Base-by-base conservation (phyloP, 1,140 invertebrate genomes). In the Caenorhabditis briggsae region DNA sequence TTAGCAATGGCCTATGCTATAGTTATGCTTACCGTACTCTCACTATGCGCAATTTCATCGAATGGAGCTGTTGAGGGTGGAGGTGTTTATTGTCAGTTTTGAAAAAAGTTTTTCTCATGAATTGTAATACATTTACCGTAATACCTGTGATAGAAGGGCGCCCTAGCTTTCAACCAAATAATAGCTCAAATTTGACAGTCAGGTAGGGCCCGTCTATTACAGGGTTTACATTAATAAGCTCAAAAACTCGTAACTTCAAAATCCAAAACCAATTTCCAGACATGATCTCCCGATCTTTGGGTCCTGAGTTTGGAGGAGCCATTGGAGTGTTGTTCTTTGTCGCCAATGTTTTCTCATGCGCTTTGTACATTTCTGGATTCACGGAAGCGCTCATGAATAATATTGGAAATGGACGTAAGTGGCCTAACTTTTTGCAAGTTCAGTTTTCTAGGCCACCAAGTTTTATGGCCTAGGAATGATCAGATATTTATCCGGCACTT, bases 51-150 rank as follows among this genome's bases (percentile, higher is more conserved):
- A 16, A 97, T 99, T 91, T 98, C 97, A 9, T 99, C 97, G 14
- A 99, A 99, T 94, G 98, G 98, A 55, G 97, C 97, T 82, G 95
- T 99, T 2, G 96, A 99, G 94, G 97, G 98, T 46, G 98, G 98
- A 16, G 98, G 98, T 64, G 97, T 97, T 83, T 99, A 99, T 92
- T 99, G 97, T 99, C 96, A 89, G 86, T 88, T 33, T 78, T 18
- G 78, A 25, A 61, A n/a, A n/a, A n/a, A n/a, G n/a, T n/a, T 55
- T 86, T 55, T 82, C 20, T 84, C 41, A 9, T 50, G 16, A 16
- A 86, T 8, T 16, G 58, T 20, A 7, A 41, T 0, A 56, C 53
- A 14, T 18, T 16, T 33, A 33, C 33, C 33, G 33, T 33, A 33
- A 33, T 33, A 33, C 33, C 33, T 33, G 33, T 33, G 3, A 33